Percentiles rank a stretch among this genome's conserved stretches.
These are phyloP conservation scores for Seira ritae DNA, from an alignment of 2,888 invertebrate genomes.

Conservation along the genomic window DNA sequence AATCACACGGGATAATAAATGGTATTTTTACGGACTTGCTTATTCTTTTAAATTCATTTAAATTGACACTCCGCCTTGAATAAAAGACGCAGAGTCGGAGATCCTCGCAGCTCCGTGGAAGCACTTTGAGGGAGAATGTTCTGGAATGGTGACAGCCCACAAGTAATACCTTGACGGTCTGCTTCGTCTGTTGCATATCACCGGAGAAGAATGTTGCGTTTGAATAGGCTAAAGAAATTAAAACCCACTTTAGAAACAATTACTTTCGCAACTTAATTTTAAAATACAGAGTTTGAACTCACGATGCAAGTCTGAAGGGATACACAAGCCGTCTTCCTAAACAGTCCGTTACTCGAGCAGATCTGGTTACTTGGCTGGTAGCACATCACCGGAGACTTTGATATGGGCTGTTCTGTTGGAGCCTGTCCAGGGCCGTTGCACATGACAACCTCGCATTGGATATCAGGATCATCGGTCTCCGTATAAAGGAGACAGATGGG, in stretches of 20 bases:
- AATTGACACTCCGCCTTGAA: not conserved
- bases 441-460: conserved; percentile 31
- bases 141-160: conserved; percentile 26
- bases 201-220: not conserved
- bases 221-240: conserved; percentile 1
- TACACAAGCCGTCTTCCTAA: conserved; percentile 1
- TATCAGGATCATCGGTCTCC: conserved; percentile 29
- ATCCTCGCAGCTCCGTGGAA: conserved; percentile 18
- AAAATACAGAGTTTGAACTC: not conserved
- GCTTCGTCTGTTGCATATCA: conserved; percentile 18
- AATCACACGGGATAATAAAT: too few relatives aligned
- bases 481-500: conserved; percentile 35
- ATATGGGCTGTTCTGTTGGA: not conserved
- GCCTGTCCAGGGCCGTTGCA: not conserved
- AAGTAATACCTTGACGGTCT: conserved; percentile 14
- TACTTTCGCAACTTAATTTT: not conserved
- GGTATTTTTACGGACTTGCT: too few relatives aligned
- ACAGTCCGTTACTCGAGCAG: not conserved
- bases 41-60: too few relatives aligned
- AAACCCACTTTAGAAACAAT: not conserved
- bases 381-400: conserved; percentile 23
- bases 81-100: conserved; percentile 14
- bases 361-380: conserved; percentile 34
- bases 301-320: conserved; percentile 29
- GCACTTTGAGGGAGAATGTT: not conserved